Evolutionary conservation across 2,113 vertebrate genomes (phyloP), one percentile per base, ranked within the genome.

Genomic region (Pongo abelii): DNA sequence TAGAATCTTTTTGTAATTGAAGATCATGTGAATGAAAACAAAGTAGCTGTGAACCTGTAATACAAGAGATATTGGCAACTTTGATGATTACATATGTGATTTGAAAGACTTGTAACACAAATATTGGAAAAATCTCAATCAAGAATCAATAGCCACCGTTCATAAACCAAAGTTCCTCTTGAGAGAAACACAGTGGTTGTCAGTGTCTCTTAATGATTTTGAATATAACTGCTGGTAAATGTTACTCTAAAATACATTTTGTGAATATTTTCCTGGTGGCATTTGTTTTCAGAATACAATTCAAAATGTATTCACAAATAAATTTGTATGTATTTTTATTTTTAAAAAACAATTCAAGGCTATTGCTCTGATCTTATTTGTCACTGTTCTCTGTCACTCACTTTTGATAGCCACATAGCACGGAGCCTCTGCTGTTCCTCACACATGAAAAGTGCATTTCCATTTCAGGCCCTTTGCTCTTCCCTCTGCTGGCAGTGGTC

Each of bases 31-130:
- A 55, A 11, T 84, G 50, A 91, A 93, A 91, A 59, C 27, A 59
- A 57, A 91, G 46, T 87, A 89, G 9, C 27, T 89, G 4, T 89
- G 67, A 92, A 67, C 20, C 50, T 87, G 59, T 32, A 91, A 5
- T 89, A 23, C 99, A 99, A 40, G 99, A 99, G 90, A 99, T 99
- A 98, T 99, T 99, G 38, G 99, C 99, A 35, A 99, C 99, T 98
- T 99, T 99, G 96, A 99, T 99, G 95, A 99, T 99, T 97, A 99
- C 96, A 97, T 99, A 99, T 8, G 99, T 99, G 32, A 99, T 99
- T 98, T 99, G 99, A 98, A 99, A 99, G 95, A 99, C 96, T 99
- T 99, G 90, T 93, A 97, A 88, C 86, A 97, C 96, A 94, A 10
- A 30, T 55, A 69, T 17, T 89, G 70, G 50, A 83, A 95, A 96